These are phyloP conservation scores for Sparidentex hasta DNA, from an alignment of 2,797 vertebrate species.

Conservation along the genomic window DNA sequence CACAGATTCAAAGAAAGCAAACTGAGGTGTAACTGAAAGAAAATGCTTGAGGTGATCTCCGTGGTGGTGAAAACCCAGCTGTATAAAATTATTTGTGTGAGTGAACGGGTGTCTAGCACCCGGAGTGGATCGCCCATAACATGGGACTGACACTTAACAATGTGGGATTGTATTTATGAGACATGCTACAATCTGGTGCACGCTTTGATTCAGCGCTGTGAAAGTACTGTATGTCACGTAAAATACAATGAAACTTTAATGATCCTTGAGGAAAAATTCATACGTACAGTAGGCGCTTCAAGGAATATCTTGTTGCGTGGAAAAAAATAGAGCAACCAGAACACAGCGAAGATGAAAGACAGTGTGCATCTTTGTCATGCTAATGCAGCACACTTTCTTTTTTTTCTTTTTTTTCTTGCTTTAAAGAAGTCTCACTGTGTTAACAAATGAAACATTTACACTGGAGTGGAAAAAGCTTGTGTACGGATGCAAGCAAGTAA, in stretches of 20 bases:
- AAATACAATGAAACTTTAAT: constrained; percentile 61
- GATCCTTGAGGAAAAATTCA: constrained; percentile 43
- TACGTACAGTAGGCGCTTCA: constrained; percentile 43
- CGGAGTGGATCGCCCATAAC: not conserved
- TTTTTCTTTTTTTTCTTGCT: constrained; percentile 9
- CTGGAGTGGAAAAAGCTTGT: not conserved
- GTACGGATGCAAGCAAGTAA: not conserved
- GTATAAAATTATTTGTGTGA: constrained; percentile 5
- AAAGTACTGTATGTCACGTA: constrained; percentile 21
- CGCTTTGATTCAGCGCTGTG: constrained; percentile 35
- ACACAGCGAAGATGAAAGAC: constrained; percentile 37
- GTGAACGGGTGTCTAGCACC: not conserved
- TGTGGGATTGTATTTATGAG: not conserved
- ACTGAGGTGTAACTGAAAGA: constrained; percentile 24
- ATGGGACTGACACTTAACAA: not conserved
- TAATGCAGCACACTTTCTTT: constrained; percentile 13
- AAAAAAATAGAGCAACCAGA: constrained; percentile 45
- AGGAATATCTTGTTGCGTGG: constrained; percentile 26
- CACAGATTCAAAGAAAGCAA: constrained; percentile 43
- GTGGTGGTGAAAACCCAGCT: constrained; percentile 2
- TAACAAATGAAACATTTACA: constrained; percentile 56
- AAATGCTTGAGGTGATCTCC: constrained; percentile 12
- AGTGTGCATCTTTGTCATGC: constrained; percentile 52
- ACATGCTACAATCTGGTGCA: constrained; percentile 9
- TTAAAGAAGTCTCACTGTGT: constrained; percentile 25